Base-by-base conservation (phyloP, 2,113 vertebrate genomes). In the Aspidoscelis tigris region DNA sequence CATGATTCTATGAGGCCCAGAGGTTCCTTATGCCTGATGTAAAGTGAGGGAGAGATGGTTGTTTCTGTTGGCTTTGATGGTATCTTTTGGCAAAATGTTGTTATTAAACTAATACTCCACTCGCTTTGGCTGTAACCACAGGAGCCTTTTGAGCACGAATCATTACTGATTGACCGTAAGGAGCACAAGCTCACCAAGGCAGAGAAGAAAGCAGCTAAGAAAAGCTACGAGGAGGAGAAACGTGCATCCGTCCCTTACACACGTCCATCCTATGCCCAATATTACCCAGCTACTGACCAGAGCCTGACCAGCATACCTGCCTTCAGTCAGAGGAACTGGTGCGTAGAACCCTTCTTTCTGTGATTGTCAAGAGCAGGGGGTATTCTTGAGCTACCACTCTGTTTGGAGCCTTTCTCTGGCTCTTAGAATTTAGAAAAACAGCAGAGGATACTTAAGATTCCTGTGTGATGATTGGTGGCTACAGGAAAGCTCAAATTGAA, bases 221-320 rank as follows among this genome's bases (percentile, higher is more conserved):
- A 99, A 87, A 97, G 98, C 94, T 99, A 99, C 0, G 98, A 99
- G 94, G 99, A 99, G 84, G 99, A 99, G 93, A 99, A 99, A 81
- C 96, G 99, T 85, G 99, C 99, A 0, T 99, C 97, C 2, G 97
- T 99, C 83, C 98, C 99, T 7, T 99, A 99, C 86, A 97, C 98
- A 33, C 97, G 98, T 33, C 98, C 99, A 0, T 99, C 98, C 0
- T 99, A 99, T 7, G 98, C 98, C 6, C 98, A 99, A 90, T 99
- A 99, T 95, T 99, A 99, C 94, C 99, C 99, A 41, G 96, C 95
- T 91, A 98, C 96, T 61, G 98, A 98, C 86, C 98, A 99, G 95
- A 96, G 94, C 39, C 97, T 99, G 85, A 95, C 97, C 1, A 99
- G 96, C 95, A 98, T 99, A 90, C 97, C 98, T 78, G 97, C 98